Evolutionary conservation across 2,797 vertebrate genomes (phyloP).

Genomic region (Microctenopoma steveboyesi): DNA sequence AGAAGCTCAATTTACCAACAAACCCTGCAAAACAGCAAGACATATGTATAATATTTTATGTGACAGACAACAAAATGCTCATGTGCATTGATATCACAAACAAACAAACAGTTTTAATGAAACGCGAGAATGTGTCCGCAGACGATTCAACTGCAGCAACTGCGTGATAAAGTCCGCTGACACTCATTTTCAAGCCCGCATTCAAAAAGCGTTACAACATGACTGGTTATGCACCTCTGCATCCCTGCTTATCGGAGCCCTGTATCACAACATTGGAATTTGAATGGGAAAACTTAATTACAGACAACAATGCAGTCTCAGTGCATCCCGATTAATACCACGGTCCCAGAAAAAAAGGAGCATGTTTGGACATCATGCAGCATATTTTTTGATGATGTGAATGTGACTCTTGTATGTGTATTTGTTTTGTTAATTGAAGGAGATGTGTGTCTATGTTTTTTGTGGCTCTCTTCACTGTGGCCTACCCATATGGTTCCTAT

Average conservation of each 20-base stretch:
- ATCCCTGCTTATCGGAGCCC: slow-evolving; percentile 53
- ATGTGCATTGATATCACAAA: not conserved
- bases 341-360: slow-evolving; percentile 5
- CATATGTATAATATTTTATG: not conserved
- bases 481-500: slow-evolving; percentile 76
- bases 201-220: slow-evolving; percentile 54
- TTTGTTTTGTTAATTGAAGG: slow-evolving; percentile 66
- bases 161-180: not conserved
- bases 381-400: slow-evolving; percentile 36
- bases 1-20: not conserved
- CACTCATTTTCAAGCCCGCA: not conserved
- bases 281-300: slow-evolving; percentile 77
- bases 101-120: not conserved
- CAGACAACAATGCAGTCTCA: slow-evolving; percentile 59
- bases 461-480: slow-evolving; percentile 55
- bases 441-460: slow-evolving; percentile 70
- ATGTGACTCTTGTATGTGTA: slow-evolving; percentile 42
- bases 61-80: not conserved
- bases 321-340: slow-evolving; percentile 67
- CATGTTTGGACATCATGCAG: slow-evolving; percentile 14
- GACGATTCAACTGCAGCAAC: too few relatives aligned
- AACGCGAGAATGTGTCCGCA: not conserved
- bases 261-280: slow-evolving; percentile 67
- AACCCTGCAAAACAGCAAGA: not conserved
- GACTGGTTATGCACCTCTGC: slow-evolving; percentile 84